These are phyloP conservation scores for Percina caprodes DNA, from an alignment of 2,113 vertebrate genomes.

Conservation along the genomic window DNA sequence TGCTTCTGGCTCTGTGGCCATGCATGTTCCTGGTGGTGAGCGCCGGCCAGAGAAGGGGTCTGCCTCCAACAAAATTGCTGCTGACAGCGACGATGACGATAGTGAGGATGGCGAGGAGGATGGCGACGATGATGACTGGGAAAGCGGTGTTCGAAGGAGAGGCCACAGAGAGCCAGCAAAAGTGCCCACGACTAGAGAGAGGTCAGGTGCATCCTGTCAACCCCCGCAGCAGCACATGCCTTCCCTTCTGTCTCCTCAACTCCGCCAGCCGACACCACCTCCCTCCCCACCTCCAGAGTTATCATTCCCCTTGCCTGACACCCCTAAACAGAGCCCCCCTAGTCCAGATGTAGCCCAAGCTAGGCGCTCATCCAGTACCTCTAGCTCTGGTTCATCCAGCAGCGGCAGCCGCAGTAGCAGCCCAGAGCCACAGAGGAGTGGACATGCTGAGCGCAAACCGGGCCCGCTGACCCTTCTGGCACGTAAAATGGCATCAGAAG, in stretches of 20 bases:
- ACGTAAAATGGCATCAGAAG: slow-evolving; percentile 84
- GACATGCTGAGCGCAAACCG: slow-evolving; percentile 78
- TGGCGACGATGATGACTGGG: slow-evolving; percentile 82
- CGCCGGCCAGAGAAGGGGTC: slow-evolving; percentile 67
- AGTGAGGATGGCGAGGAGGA: slow-evolving; percentile 81
- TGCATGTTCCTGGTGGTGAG: slow-evolving; percentile 61
- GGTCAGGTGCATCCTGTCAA: slow-evolving; percentile 79
- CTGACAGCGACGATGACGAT: slow-evolving; percentile 83
- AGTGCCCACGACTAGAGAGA: slow-evolving; percentile 72
- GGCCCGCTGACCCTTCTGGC: slow-evolving; percentile 83
- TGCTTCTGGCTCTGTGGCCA: slow-evolving; percentile 70
- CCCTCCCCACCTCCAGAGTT: slow-evolving; percentile 85
- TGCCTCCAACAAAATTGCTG: slow-evolving; percentile 67
- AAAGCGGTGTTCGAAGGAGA: slow-evolving; percentile 66
- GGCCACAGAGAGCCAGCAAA: slow-evolving; percentile 71
- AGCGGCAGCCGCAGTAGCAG: slow-evolving; percentile 85
- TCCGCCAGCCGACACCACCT: slow-evolving; percentile 84
- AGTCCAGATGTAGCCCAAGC: slow-evolving; percentile 78
- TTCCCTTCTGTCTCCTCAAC: slow-evolving; percentile 81
- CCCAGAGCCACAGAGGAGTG: slow-evolving; percentile 82
- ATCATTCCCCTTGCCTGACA: slow-evolving; percentile 85
- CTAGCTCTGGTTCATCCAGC: slow-evolving; percentile 84
- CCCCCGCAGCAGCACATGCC: slow-evolving; percentile 82
- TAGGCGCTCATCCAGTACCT: slow-evolving; percentile 79
- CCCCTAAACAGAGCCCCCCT: slow-evolving; percentile 86